Evolutionary conservation across 2,888 invertebrate genomes (phyloP).

Genomic region (Notocelia uddmanniana): DNA sequence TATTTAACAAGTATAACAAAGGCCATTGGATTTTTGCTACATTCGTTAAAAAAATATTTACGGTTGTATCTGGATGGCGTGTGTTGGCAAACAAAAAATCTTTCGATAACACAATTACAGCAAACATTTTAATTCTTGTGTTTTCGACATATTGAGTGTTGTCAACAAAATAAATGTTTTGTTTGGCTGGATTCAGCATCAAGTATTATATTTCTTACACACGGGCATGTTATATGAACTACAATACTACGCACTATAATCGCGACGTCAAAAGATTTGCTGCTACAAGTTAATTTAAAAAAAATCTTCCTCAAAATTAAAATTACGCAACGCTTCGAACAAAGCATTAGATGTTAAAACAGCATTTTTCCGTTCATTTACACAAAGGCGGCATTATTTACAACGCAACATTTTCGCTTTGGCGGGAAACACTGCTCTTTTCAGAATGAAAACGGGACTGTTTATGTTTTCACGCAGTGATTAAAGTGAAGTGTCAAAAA

Average conservation of each 20-base stretch:
- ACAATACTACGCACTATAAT: background rate
- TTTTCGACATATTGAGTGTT: background rate
- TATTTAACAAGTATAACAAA: constrained; percentile 3
- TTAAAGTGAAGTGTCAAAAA: constrained; percentile 85
- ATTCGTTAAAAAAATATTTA: background rate
- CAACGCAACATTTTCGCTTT: constrained; percentile 62
- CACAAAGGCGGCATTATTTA: constrained; percentile 61
- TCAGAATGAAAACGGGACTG: constrained; percentile 78
- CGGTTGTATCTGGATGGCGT: background rate
- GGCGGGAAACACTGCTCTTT: constrained; percentile 72
- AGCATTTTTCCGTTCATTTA: constrained; percentile 51
- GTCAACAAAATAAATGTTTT: background rate
- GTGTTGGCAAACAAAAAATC: background rate
- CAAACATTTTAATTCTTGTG: background rate
- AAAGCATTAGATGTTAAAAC: constrained; percentile 33
- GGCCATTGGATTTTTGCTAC: background rate
- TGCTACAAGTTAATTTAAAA: background rate
- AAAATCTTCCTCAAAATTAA: constrained; percentile 5
- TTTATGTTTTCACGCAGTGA: constrained; percentile 81
- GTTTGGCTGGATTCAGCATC: background rate
- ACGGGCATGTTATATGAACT: background rate
- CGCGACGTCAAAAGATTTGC: background rate
- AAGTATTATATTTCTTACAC: background rate
- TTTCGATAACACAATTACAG: background rate
- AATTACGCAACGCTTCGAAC: constrained; percentile 21